These are phyloP conservation scores for Thaumetopoea pityocampa DNA, from an alignment of 1,140 invertebrate genomes.

Conservation along the genomic window DNA sequence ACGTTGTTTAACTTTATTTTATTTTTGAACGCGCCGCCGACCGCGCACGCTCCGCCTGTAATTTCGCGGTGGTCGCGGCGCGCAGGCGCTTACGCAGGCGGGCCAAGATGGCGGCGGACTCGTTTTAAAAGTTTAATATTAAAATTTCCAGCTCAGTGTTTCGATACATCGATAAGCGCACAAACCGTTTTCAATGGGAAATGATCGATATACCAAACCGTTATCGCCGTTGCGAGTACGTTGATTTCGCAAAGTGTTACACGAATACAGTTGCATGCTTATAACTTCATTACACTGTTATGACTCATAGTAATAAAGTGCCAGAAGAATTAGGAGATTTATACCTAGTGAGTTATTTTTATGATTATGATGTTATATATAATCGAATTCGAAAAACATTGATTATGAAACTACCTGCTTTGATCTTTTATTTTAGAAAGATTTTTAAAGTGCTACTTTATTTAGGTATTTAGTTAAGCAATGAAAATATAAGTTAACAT, in stretches of 20 bases:
- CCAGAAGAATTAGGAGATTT: slow-evolving; percentile 31
- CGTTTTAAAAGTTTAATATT: slow-evolving; percentile 30
- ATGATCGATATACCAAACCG: slow-evolving; percentile 21
- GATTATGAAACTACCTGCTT: slow-evolving; percentile 1
- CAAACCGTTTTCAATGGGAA: slow-evolving; percentile 23
- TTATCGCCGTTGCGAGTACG: slow-evolving; percentile 22
- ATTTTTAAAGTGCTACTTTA: background rate
- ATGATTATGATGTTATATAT: slow-evolving; percentile 14
- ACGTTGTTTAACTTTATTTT: slow-evolving; percentile 75
- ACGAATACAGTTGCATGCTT: slow-evolving; percentile 29
- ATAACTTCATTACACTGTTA: slow-evolving; percentile 32
- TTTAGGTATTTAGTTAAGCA: background rate
- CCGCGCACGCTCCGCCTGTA: slow-evolving; percentile 59
- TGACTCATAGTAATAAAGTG: slow-evolving; percentile 32
- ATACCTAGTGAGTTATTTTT: slow-evolving; percentile 34
- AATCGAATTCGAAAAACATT: slow-evolving; percentile 6
- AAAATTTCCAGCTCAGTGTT: slow-evolving; percentile 23
- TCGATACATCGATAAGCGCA: slow-evolving; percentile 19
- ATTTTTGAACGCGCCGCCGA: slow-evolving; percentile 68
- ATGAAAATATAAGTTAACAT: background rate
- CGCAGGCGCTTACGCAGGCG: slow-evolving; percentile 66
- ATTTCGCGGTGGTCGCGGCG: slow-evolving; percentile 70
- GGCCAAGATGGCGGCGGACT: slow-evolving; percentile 55
- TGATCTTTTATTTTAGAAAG: slow-evolving; percentile 8
- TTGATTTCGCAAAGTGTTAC: slow-evolving; percentile 34